A percentile compares a stretch with the other conserved stretches of the same genome.
These are phyloP conservation scores for Leptogaster cylindrica DNA, from an alignment of 2,888 invertebrate species.

Conservation along the genomic window DNA sequence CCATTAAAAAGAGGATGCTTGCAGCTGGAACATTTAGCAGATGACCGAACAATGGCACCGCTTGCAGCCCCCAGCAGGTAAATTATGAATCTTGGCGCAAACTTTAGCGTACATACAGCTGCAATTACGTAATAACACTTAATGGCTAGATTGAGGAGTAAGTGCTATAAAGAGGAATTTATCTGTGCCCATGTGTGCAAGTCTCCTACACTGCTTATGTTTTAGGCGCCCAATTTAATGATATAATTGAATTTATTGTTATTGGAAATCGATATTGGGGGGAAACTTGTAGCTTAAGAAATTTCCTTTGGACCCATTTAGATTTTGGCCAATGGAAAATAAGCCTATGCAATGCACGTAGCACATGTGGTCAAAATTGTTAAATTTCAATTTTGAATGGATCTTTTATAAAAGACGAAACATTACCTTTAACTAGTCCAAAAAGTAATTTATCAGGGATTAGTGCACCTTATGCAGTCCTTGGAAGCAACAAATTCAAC, in stretches of 20 bases:
- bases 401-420: no score
- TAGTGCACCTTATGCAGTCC: no score
- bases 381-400: no score
- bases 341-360: not conserved
- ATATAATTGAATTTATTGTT: not conserved
- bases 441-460: no score
- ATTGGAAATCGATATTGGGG: conserved; percentile 1
- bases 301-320: not conserved
- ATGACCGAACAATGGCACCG: no score
- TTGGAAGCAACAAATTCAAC: no score
- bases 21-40: no score
- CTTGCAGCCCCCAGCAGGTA: no score
- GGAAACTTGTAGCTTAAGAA: not conserved
- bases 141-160: not conserved
- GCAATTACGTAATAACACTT: conserved; percentile 12
- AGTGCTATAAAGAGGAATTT: conserved; percentile 2
- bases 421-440: no score
- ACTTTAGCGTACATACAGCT: conserved; percentile 1
- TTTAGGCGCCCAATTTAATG: conserved; percentile 3
- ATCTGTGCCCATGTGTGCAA: not conserved
- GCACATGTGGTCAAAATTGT: not conserved
- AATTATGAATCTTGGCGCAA: conserved; percentile 7
- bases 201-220: not conserved
- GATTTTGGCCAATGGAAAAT: not conserved
- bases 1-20: no score